Conservation (phyloP, 2,888 invertebrate species). For the Silvanus unidentatus region DNA sequence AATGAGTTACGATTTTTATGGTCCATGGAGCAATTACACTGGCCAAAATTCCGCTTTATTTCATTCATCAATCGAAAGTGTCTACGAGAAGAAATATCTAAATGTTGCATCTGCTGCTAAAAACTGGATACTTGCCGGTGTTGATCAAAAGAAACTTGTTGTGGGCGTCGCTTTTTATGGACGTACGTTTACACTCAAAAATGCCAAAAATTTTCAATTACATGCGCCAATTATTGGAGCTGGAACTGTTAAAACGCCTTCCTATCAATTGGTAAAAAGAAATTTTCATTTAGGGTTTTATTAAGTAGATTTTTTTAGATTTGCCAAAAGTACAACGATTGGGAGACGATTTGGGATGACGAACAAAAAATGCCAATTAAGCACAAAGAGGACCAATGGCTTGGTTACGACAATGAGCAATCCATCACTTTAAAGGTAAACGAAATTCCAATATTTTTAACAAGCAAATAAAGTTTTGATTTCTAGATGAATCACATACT, state of each 20-base stretch:
- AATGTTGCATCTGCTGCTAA: slow-evolving; percentile 45
- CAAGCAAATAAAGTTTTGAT: slow-evolving; percentile 5
- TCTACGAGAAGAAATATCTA: slow-evolving; percentile 17
- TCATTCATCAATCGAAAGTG: slow-evolving; percentile 41
- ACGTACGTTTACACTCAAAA: slow-evolving; percentile 55
- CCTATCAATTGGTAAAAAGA: slow-evolving; percentile 1
- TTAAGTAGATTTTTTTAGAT: slow-evolving; percentile 4
- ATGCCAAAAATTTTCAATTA: slow-evolving; percentile 44
- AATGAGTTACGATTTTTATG: slow-evolving; percentile 3
- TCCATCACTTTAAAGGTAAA: slow-evolving; percentile 27
- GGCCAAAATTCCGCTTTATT: slow-evolving; percentile 66
- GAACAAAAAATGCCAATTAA: slow-evolving; percentile 28
- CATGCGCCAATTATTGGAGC: slow-evolving; percentile 54
- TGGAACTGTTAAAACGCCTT: slow-evolving; percentile 37
- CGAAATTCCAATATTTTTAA: background rate
- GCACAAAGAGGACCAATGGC: slow-evolving; percentile 26
- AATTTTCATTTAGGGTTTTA: too few relatives aligned
- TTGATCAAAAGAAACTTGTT: slow-evolving; percentile 55
- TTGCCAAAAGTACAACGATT: slow-evolving; percentile 11
- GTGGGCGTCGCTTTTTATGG: slow-evolving; percentile 69
- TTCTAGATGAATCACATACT: slow-evolving; percentile 21
- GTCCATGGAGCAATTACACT: slow-evolving; percentile 38
- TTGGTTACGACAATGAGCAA: slow-evolving; percentile 28
- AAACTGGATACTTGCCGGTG: slow-evolving; percentile 53
- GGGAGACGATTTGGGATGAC: slow-evolving; percentile 26